Conservation (phyloP, 92 coral and sea anemone genomes). For the Muricea muricata region DNA sequence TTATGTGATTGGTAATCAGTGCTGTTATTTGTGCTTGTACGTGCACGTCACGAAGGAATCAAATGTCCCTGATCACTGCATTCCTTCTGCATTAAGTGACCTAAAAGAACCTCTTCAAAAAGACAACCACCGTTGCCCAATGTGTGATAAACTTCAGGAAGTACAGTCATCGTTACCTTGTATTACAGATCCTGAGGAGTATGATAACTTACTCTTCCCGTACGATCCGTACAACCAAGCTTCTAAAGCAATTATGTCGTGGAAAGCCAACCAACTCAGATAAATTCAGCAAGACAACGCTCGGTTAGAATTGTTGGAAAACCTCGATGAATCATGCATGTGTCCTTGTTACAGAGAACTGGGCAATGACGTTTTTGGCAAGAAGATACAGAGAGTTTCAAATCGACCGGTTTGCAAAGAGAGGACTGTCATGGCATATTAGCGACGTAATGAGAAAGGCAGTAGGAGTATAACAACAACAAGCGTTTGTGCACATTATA, state of each 20-base stretch:
- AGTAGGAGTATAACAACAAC: not conserved
- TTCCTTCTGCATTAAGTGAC: too few species aligned
- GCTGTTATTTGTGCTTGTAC: too few species aligned
- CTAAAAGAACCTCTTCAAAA: too few species aligned
- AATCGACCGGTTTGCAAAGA: slow-evolving; percentile 38
- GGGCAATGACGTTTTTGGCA: slow-evolving; percentile 46
- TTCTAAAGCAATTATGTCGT: too few species aligned
- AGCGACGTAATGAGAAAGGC: slow-evolving; percentile 33
- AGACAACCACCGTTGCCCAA: too few species aligned
- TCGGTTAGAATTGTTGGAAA: slow-evolving; percentile 12
- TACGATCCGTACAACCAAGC: too few species aligned
- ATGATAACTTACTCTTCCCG: too few species aligned
- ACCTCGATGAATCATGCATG: slow-evolving; percentile 7
- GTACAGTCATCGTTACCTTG: not conserved
- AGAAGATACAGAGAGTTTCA: slow-evolving; percentile 24
- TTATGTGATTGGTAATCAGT: too few species aligned
- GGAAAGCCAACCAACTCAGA: slow-evolving; percentile 38
- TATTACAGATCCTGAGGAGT: too few species aligned
- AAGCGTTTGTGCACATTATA: slow-evolving; percentile 42
- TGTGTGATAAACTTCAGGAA: too few species aligned
- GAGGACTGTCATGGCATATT: slow-evolving; percentile 52
- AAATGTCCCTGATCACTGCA: too few species aligned
- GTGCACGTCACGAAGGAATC: too few species aligned
- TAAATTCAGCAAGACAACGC: slow-evolving; percentile 34
- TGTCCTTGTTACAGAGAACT: slow-evolving; percentile 10